These are phyloP conservation scores for Athrips mouffetella DNA, from an alignment of 2,888 invertebrate genomes.

Conservation along the genomic window DNA sequence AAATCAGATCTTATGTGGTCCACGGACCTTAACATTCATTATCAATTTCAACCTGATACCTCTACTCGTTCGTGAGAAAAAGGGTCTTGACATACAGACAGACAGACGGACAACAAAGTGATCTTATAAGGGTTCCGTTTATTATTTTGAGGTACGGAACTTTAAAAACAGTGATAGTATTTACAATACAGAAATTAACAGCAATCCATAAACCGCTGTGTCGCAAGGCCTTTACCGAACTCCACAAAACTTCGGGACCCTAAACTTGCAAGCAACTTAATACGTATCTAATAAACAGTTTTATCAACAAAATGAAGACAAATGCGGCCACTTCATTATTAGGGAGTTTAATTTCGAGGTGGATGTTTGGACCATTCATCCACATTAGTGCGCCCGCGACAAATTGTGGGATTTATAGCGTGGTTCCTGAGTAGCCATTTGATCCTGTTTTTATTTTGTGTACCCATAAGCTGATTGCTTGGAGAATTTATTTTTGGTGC, in stretches of 20 bases:
- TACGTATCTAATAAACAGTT: slow-evolving; percentile 57
- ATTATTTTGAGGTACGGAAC: no score
- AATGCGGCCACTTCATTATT: slow-evolving; percentile 70
- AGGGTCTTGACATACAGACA: no score
- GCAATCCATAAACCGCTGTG: background rate
- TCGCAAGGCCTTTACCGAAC: slow-evolving; percentile 29
- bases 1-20: no score
- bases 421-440: slow-evolving; percentile 21
- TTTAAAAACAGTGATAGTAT: no score
- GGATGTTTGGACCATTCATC: slow-evolving; percentile 62
- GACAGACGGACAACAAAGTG: no score
- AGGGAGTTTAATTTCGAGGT: slow-evolving; percentile 64
- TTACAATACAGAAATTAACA: background rate
- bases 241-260: slow-evolving; percentile 28
- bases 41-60: no score
- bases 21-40: no score
- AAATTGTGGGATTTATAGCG: slow-evolving; percentile 56
- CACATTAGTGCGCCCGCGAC: slow-evolving; percentile 57
- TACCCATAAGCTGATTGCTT: background rate
- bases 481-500: background rate
- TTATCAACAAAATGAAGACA: slow-evolving; percentile 62
- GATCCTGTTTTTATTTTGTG: slow-evolving; percentile 8
- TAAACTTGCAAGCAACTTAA: slow-evolving; percentile 42
- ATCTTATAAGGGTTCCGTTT: no score
- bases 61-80: no score